Conservation (phyloP, 2,888 invertebrate species). For the Andrena hattorfiana region DNA sequence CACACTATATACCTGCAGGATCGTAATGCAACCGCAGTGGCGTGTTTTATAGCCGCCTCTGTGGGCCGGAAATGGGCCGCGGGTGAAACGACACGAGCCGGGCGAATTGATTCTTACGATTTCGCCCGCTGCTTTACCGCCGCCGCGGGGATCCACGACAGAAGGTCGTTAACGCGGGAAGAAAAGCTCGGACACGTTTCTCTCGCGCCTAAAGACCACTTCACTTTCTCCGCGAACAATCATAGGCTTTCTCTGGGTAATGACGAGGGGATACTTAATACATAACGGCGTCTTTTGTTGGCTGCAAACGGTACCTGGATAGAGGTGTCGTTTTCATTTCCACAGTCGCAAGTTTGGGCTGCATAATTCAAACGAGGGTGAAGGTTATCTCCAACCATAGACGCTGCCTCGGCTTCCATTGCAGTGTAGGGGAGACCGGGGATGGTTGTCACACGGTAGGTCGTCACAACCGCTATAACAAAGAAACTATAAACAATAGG, state of each 20-base stretch:
- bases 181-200: constrained; percentile 46
- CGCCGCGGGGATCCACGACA: constrained; percentile 24
- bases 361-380: not conserved
- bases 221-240: constrained; percentile 33
- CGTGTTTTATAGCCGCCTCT: constrained; percentile 50
- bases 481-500: no score
- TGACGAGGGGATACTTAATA: constrained; percentile 15
- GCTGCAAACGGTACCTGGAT: not conserved
- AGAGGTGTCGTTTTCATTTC: constrained; percentile 17
- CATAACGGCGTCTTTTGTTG: constrained; percentile 22
- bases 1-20: no score
- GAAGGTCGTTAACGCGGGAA: constrained; percentile 63
- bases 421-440: no score
- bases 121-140: constrained; percentile 65
- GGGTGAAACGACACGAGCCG: constrained; percentile 33
- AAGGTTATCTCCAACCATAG: not conserved
- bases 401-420: not conserved
- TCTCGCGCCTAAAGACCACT: constrained; percentile 36
- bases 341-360: not conserved
- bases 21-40: constrained; percentile 10
- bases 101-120: constrained; percentile 61
- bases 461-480: no score
- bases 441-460: no score
- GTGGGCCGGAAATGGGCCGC: constrained; percentile 63
- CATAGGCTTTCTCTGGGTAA: constrained; percentile 49